Evolutionary conservation across 2,113 vertebrate genomes (phyloP).

Genomic region (Typhlomys cinereus): DNA sequence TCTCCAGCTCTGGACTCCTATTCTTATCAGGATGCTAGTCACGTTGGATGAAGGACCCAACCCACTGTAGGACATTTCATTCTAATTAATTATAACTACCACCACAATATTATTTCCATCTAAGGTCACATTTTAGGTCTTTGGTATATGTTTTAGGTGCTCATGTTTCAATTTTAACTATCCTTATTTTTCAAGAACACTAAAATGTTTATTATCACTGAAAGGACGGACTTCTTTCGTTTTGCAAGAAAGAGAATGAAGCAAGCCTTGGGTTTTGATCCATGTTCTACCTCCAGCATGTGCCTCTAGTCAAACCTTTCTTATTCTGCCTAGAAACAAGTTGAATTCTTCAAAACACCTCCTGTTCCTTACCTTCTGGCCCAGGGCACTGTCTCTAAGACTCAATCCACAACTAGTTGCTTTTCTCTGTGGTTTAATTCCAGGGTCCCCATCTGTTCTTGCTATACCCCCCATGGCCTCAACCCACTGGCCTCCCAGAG

Average conservation of each 20-base stretch:
- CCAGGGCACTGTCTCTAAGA: neutral
- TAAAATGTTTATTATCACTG: neutral
- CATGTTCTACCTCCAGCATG: neutral
- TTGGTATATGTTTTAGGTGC: neutral
- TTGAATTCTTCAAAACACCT: neutral
- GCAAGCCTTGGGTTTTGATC: neutral
- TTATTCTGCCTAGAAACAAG: neutral
- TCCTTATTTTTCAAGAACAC: neutral
- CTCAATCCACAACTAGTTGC: too few relatives aligned
- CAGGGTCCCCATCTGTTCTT: neutral
- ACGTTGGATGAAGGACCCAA: neutral
- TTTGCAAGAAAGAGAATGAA: neutral
- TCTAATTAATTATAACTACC: neutral
- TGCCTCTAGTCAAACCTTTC: neutral
- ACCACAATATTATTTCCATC: neutral
- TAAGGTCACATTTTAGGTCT: neutral
- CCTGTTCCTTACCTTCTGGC: neutral
- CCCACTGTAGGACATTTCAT: neutral
- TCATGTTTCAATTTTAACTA: neutral
- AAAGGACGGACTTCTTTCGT: neutral
- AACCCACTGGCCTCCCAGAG: neutral
- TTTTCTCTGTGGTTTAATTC: neutral
- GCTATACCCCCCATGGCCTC: neutral
- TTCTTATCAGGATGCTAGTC: neutral
- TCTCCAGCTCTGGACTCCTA: neutral